These are phyloP conservation scores for Eubasilissa splendida DNA, from an alignment of 2,888 invertebrate species.

Conservation along the genomic window DNA sequence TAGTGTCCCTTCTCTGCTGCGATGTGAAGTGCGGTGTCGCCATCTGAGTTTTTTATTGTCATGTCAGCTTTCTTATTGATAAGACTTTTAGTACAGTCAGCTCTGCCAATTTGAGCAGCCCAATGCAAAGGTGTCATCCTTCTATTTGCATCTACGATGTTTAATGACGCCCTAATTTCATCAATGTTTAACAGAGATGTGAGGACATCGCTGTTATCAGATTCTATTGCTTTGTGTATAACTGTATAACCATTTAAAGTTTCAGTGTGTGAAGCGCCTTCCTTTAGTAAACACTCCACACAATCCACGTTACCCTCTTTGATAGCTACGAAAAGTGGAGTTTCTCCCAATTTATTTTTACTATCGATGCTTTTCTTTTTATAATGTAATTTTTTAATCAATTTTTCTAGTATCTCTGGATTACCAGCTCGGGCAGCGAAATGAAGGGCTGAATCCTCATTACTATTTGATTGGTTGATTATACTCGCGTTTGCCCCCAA, in stretches of 20 bases:
- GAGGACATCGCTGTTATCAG: constrained; percentile 40
- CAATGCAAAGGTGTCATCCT: constrained; percentile 72
- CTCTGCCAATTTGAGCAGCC: constrained; percentile 72
- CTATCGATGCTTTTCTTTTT: constrained; percentile 69
- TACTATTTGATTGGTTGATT: constrained; percentile 61
- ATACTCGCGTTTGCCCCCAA: constrained; percentile 67
- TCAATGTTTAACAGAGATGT: constrained; percentile 34
- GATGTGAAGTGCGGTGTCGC: constrained; percentile 69
- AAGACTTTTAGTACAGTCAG: constrained; percentile 68
- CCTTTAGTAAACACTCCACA: constrained; percentile 67
- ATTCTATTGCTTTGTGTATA: constrained; percentile 45
- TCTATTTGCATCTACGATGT: constrained; percentile 55
- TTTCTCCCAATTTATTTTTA: constrained; percentile 69
- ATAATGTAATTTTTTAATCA: constrained; percentile 70
- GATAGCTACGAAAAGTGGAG: constrained; percentile 68
- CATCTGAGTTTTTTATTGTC: constrained; percentile 61
- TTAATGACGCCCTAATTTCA: constrained; percentile 16
- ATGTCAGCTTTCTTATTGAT: constrained; percentile 68
- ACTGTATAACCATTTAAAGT: constrained; percentile 70
- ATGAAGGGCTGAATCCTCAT: constrained; percentile 72
- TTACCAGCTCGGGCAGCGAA: constrained; percentile 71
- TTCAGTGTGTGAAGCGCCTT: constrained; percentile 68
- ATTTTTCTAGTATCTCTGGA: constrained; percentile 69
- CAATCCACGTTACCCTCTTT: constrained; percentile 67
- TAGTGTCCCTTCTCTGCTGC: constrained; percentile 67